A percentile compares a stretch with the other conserved stretches of the same genome.
phyloP scores from a whole-genome alignment of 1,140 invertebrate species.

The Drosophila bipectinata region DNA sequence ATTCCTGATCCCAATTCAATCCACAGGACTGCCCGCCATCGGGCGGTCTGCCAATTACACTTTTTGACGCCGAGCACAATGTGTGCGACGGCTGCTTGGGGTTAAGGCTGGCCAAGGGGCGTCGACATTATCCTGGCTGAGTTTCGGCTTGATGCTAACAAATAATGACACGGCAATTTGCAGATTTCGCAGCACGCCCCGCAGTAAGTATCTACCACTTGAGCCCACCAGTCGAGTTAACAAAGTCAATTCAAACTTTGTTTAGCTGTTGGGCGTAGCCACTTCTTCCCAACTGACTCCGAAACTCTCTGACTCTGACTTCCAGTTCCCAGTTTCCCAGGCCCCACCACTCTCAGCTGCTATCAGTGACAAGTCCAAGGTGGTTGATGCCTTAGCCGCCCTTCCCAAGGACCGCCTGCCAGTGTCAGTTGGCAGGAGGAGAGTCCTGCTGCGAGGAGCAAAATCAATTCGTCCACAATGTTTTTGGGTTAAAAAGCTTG shows the following conservation, averaged over 20 bases:
- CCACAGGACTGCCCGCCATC: constrained; percentile 7
- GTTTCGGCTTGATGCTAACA: constrained; percentile 77
- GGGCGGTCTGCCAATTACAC: constrained; percentile 74
- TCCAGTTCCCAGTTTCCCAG: constrained; percentile 8
- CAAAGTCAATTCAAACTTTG: constrained; percentile 74
- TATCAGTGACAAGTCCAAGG: constrained; percentile 72
- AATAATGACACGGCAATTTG: constrained; percentile 84
- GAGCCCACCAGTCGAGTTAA: constrained; percentile 67
- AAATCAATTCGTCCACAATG: constrained; percentile 59
- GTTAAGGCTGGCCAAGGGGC: constrained; percentile 20
- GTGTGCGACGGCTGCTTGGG: constrained; percentile 3
- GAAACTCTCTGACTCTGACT: background rate
- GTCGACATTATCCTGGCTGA: constrained; percentile 49
- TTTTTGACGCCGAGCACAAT: constrained; percentile 65
- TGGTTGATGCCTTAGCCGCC: constrained; percentile 42
- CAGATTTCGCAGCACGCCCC: constrained; percentile 81
- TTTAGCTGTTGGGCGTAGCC: constrained; percentile 56
- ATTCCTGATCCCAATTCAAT: background rate
- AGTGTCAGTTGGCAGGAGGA: constrained; percentile 64
- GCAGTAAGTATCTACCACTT: constrained; percentile 49
- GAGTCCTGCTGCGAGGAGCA: constrained; percentile 56
- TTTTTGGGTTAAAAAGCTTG: constrained; percentile 57
- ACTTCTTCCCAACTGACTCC: background rate
- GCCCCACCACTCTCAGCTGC: constrained; percentile 20
- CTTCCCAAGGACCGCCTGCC: constrained; percentile 59